Evolutionary conservation across 2,888 invertebrate genomes (phyloP).

Genomic region (Cantharis nigra): DNA sequence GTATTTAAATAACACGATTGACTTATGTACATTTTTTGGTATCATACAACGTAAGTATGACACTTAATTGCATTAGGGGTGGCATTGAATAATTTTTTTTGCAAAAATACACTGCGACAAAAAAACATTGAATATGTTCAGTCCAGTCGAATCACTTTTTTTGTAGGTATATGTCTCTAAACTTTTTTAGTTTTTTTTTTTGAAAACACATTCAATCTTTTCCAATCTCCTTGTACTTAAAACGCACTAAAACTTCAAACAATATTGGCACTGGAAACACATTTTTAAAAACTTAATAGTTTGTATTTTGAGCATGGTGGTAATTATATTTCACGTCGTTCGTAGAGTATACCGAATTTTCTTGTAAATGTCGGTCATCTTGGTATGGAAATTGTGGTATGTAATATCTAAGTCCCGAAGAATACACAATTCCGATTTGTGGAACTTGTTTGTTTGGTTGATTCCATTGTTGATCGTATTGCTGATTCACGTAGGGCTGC

Average conservation of each 20-base stretch:
- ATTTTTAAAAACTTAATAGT: constrained; percentile 10
- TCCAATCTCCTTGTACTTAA: neutral
- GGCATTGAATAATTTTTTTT: neutral
- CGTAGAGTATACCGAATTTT: constrained; percentile 52
- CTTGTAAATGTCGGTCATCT: constrained; percentile 34
- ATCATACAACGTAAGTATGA: constrained; percentile 43
- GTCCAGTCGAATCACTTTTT: neutral
- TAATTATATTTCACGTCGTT: constrained; percentile 45
- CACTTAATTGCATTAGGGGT: constrained; percentile 29
- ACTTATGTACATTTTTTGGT: constrained; percentile 44
- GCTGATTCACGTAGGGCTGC: constrained; percentile 18
- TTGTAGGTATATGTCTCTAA: neutral
- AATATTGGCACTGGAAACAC: constrained; percentile 5
- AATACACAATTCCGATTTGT: constrained; percentile 53
- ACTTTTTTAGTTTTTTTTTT: neutral
- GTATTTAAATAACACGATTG: constrained; percentile 36
- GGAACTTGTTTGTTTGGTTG: constrained; percentile 41
- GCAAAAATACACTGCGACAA: neutral
- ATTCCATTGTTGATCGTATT: neutral
- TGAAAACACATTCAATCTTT: neutral
- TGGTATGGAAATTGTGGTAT: constrained; percentile 50
- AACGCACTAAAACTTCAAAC: neutral
- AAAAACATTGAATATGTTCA: neutral
- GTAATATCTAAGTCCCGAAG: constrained; percentile 53
- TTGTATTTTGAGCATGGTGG: constrained; percentile 29